These are phyloP conservation scores for Tenodera sinensis DNA, from an alignment of 2,888 invertebrate genomes.

Conservation along the genomic window DNA sequence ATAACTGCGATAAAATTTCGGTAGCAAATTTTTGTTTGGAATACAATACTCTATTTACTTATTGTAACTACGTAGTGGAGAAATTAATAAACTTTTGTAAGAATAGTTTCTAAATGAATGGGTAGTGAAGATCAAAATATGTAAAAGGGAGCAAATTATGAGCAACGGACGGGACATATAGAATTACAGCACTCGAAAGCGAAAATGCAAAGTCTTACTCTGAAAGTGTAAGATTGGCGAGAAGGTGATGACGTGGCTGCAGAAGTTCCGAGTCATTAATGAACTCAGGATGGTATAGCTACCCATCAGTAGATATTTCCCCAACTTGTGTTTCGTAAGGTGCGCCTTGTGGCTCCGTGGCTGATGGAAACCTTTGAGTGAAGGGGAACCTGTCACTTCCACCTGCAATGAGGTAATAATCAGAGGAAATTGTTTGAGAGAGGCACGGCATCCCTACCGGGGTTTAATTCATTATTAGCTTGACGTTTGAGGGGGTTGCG, in stretches of 20 bases:
- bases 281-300: neutral
- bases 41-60: no score
- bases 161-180: no score
- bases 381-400: constrained; percentile 27
- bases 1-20: no score
- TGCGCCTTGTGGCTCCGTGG: neutral
- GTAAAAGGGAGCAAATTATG: no score
- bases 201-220: neutral
- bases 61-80: no score
- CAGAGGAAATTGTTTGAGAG: constrained; percentile 33
- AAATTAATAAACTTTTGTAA: no score
- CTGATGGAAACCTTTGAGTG: neutral
- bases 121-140: no score
- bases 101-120: no score
- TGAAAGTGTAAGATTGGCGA: neutral
- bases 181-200: no score
- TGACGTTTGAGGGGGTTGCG: constrained; percentile 27
- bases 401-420: constrained; percentile 32
- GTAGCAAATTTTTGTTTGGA: no score
- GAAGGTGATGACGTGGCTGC: neutral
- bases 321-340: neutral
- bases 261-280: neutral
- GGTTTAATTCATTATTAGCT: constrained; percentile 31
- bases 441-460: constrained; percentile 9
- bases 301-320: neutral